Conservation (phyloP, 2,797 vertebrate species). For the Cossypha caffra region DNA sequence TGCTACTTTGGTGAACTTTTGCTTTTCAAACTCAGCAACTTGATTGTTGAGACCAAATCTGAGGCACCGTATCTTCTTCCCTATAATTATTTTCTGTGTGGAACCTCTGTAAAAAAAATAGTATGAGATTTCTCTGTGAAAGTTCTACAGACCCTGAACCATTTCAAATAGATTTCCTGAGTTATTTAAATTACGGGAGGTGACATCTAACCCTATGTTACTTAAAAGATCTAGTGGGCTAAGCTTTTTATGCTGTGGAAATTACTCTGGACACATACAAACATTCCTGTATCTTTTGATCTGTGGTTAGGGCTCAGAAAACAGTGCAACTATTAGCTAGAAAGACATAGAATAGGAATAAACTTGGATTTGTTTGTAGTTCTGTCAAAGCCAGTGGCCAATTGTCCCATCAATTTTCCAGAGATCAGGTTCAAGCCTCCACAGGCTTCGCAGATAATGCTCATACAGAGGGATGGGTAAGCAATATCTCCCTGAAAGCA, state of each 20-base stretch:
- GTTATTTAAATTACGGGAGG: slow-evolving; percentile 39
- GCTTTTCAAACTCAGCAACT: neutral
- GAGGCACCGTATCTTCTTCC: neutral
- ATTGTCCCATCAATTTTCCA: neutral
- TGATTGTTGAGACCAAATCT: slow-evolving; percentile 14
- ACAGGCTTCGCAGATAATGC: neutral
- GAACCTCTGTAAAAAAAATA: neutral
- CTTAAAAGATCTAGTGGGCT: neutral
- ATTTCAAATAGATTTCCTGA: slow-evolving; percentile 1
- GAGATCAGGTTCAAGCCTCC: neutral
- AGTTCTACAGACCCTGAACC: neutral
- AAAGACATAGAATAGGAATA: neutral
- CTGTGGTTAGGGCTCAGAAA: neutral
- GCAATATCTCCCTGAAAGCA: neutral
- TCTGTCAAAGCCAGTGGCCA: neutral
- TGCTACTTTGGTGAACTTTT: neutral
- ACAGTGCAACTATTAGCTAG: neutral
- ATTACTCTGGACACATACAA: neutral
- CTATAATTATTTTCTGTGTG: slow-evolving; percentile 19
- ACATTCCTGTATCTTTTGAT: neutral
- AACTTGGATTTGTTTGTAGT: neutral
- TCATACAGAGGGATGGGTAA: neutral
- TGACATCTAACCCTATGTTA: neutral
- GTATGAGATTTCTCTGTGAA: neutral
- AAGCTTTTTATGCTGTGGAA: neutral